Evolutionary conservation across 2,797 vertebrate genomes (phyloP), one percentile per base, ranked within the genome.

Genomic region (Gadopsis bispinosus): DNA sequence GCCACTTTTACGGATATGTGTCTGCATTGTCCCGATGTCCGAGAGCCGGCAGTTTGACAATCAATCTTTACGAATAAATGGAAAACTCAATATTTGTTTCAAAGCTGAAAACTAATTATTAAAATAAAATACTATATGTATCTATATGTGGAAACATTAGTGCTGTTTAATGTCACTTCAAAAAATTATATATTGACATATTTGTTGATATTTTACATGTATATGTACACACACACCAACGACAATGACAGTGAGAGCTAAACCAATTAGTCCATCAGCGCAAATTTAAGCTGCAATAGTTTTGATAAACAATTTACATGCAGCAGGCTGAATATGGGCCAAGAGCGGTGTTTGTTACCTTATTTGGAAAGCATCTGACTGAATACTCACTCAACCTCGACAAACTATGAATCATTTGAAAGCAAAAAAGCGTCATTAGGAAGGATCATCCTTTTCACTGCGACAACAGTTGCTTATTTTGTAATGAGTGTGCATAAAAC

Each of bases 1-100:
- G 78, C 84, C 84, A 80, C 35, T 19, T 62, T 77, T 59, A 70
- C 55, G 50, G 61, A 82, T 73, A 58, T 48, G 73, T 67, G 59
- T 73, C 58, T 26, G 48, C 26, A 14, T 50, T 81, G 79, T 31
- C 84, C 50, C 13, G n/a, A 73, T 61, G 68, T 79, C 41, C 7
- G 7, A 85, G 65, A 33, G 61, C 62, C 45, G 39, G 39, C 37
- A 26, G 67, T 45, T 64, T 67, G 73, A 73, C 65, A 17, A 79
- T 84, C 67, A 70, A 59, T 87, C 78, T 53, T 60, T 45, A 68
- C 26, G 37, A 26, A 50, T 31, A 39, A 22, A 73, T 16, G 37
- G 58, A 56, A 72, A 75, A 47, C 29, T 54, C 22, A 51, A 31
- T 43, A 48, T 68, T 66, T 8, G 17, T 29, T 75, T 61, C 1